phyloP scores from a whole-genome alignment of 2,113 vertebrate species.

The Menura novaehollandiae region DNA sequence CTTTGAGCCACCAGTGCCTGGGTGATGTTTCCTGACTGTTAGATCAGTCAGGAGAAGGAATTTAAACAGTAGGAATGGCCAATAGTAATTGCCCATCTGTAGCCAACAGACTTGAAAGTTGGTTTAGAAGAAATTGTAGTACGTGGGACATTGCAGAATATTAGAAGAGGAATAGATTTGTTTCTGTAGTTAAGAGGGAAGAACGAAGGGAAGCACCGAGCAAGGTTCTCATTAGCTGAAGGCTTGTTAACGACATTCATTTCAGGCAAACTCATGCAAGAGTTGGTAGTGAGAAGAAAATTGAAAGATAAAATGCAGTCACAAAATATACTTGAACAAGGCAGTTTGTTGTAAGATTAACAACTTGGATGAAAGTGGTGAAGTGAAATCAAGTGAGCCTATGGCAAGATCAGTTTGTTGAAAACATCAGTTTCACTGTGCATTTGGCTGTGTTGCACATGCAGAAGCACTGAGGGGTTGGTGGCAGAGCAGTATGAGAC shows the following conservation, averaged over 20 bases:
- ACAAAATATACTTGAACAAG: background rate
- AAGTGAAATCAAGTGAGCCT: background rate
- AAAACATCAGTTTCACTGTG: background rate
- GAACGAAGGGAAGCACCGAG: background rate
- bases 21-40: background rate
- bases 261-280: background rate
- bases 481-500: background rate
- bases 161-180: background rate
- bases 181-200: background rate
- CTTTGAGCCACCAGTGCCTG: background rate
- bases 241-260: background rate
- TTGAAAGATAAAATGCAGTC: background rate
- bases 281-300: background rate
- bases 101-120: background rate
- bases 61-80: background rate
- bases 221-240: background rate
- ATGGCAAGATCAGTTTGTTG: background rate
- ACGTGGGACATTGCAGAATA: background rate
- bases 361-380: background rate
- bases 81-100: background rate
- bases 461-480: background rate
- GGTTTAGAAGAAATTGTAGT: background rate
- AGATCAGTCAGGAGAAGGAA: background rate
- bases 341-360: background rate
- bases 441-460: background rate